Base-by-base conservation (phyloP, 2,797 vertebrate species). In the Pygocentrus nattereri region DNA sequence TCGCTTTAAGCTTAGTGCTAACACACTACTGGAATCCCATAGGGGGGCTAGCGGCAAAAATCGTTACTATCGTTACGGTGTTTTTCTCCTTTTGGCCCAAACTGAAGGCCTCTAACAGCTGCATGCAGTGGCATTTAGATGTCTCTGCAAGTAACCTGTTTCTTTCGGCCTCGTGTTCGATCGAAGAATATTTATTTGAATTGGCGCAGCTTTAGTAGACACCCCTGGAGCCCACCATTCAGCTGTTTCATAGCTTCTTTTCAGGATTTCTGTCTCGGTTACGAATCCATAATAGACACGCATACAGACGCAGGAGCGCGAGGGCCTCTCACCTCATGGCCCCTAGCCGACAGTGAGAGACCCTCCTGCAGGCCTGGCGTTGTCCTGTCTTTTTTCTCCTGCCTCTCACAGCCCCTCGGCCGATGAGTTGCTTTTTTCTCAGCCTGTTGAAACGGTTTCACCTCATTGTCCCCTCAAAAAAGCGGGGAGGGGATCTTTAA, bases 401-500 rank as follows among this genome's bases (percentile, higher is more conserved):
- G 74, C 67, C 38, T 85, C 65, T 82, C 72, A 69, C 56, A 78
- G 80, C 58, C 78, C 69, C 61, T 25, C 21, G n/a, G 84, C 75
- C 80, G 65, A 78, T 72, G 62, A 58, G 62, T 50, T 78, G 74
- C 27, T 84, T 83, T 82, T 76, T 81, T 85, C 71, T 69, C 82
- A 70, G 74, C 75, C 58, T 79, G 78, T 75, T 82, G 23, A 82
- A 84, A 84, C 44, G 56, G 56, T 73, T 76, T 84, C 49, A 74
- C 78, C 78, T 86, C 47, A 68, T 79, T 74, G 58, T 79, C 76
- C 56, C 67, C 16, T 30, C 4, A 31, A 50, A 74, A n/a, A 62
- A 75, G 50, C 41, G 27, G 27, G 34, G 23, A 61, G 77, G 58
- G 62, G 80, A 85, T 61, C 77, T 81, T 76, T 71, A 79, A 64